Conservation (phyloP, 2,113 vertebrate species). For the Ammodytes marinus region DNA sequence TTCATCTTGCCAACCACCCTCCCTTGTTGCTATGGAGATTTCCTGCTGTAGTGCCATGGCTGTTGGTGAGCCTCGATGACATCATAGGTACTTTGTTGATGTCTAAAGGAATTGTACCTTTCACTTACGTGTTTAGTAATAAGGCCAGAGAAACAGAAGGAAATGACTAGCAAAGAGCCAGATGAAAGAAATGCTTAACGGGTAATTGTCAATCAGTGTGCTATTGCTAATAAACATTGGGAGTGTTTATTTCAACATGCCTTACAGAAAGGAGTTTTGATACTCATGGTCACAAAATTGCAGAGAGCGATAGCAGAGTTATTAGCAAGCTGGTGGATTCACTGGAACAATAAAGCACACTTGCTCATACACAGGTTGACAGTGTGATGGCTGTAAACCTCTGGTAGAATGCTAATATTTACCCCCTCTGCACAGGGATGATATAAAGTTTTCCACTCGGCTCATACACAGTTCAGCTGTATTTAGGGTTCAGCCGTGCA, state of each 20-base stretch:
- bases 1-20: constrained; percentile 29
- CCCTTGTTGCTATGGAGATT: constrained; percentile 72
- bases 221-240: not conserved
- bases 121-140: not conserved
- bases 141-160: not conserved
- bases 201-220: not conserved
- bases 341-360: constrained; percentile 65
- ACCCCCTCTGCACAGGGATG: constrained; percentile 56
- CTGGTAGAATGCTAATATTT: constrained; percentile 80
- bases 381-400: constrained; percentile 58
- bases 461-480: constrained; percentile 26
- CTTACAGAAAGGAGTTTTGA: constrained; percentile 11
- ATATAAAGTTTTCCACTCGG: constrained; percentile 70
- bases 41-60: constrained; percentile 40
- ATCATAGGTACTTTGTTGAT: constrained; percentile 35
- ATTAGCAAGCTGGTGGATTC: constrained; percentile 37
- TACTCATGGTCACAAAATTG: constrained; percentile 22
- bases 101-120: constrained; percentile 6
- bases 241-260: constrained; percentile 1
- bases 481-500: constrained; percentile 18
- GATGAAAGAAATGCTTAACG: not conserved
- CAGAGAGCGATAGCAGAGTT: constrained; percentile 39
- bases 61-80: constrained; percentile 47
- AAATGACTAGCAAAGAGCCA: not conserved
- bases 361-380: constrained; percentile 69